Conservation (phyloP, 1,140 invertebrate species). For the Magallana ariakensis region DNA sequence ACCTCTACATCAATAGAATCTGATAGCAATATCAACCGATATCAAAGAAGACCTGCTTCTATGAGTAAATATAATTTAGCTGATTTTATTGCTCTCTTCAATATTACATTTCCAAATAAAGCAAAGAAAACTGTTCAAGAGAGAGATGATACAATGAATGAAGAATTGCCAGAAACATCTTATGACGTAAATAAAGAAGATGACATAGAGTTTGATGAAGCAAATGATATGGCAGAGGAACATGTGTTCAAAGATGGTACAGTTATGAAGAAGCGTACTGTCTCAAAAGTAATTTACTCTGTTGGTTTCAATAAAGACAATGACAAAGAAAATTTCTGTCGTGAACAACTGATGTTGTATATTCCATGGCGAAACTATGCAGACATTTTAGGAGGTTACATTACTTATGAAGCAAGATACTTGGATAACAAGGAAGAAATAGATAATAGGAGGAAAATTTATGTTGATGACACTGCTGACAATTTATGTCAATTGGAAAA, state of each 20-base stretch:
- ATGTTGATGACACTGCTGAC: too few relatives aligned
- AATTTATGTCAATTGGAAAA: constrained; percentile 42
- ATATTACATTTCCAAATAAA: background rate
- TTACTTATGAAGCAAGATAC: background rate
- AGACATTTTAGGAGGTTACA: background rate
- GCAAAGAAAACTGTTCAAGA: background rate
- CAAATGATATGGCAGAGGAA: background rate
- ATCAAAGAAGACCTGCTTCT: background rate
- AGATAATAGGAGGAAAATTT: background rate
- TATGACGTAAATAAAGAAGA: constrained; percentile 25
- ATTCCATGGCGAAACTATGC: background rate
- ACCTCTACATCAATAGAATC: constrained; percentile 32
- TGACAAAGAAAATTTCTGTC: constrained; percentile 6
- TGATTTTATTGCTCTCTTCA: constrained; percentile 36
- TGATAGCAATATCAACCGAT: constrained; percentile 6
- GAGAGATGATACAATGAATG: too few relatives aligned
- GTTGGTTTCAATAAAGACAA: background rate
- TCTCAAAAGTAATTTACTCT: constrained; percentile 37
- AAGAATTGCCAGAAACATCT: constrained; percentile 40
- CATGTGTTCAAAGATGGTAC: constrained; percentile 46
- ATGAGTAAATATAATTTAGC: constrained; percentile 23
- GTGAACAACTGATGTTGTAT: constrained; percentile 10
- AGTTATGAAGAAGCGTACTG: constrained; percentile 34
- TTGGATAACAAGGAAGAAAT: background rate
- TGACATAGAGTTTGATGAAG: background rate